Percentiles rank a stretch among this genome's conserved stretches.
phyloP scores from a whole-genome alignment of 2,888 invertebrate genomes.

The Pheosia tremula region DNA sequence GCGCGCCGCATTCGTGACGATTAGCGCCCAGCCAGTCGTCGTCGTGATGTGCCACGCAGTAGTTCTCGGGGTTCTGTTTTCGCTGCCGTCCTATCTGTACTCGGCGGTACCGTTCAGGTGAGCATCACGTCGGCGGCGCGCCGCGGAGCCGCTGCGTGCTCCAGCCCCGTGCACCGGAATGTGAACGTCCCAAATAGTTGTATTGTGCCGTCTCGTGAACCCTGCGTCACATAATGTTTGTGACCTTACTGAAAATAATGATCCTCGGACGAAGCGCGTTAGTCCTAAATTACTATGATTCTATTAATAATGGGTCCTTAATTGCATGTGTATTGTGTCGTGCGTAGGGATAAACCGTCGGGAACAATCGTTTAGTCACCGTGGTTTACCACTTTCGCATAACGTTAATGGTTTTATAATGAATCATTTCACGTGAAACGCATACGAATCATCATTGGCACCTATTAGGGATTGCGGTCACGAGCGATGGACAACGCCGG shows the following conservation, averaged over 20 bases:
- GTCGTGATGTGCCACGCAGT: constrained; percentile 75
- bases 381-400: constrained; percentile 21
- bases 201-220: constrained; percentile 5
- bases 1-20: constrained; percentile 16
- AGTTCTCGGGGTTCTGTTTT: constrained; percentile 75
- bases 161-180: constrained; percentile 11
- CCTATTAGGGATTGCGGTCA: constrained; percentile 36
- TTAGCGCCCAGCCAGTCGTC: constrained; percentile 36
- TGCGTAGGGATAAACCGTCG: constrained; percentile 1
- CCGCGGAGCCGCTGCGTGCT: constrained; percentile 8
- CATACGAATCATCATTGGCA: constrained; percentile 27
- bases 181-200: constrained; percentile 6
- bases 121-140: constrained; percentile 38
- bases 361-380: constrained; percentile 14
- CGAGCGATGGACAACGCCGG: constrained; percentile 34
- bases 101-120: constrained; percentile 78
- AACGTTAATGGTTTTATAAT: constrained; percentile 30
- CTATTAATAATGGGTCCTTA: not conserved
- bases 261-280: not conserved
- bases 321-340: not conserved
- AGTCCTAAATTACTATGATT: not conserved
- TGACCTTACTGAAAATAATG: constrained; percentile 8
- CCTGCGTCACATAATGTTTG: constrained; percentile 13
- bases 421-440: constrained; percentile 24
- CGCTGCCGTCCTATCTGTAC: constrained; percentile 75